Conservation (phyloP, 2,888 invertebrate species). For the Julus scandinavius region DNA sequence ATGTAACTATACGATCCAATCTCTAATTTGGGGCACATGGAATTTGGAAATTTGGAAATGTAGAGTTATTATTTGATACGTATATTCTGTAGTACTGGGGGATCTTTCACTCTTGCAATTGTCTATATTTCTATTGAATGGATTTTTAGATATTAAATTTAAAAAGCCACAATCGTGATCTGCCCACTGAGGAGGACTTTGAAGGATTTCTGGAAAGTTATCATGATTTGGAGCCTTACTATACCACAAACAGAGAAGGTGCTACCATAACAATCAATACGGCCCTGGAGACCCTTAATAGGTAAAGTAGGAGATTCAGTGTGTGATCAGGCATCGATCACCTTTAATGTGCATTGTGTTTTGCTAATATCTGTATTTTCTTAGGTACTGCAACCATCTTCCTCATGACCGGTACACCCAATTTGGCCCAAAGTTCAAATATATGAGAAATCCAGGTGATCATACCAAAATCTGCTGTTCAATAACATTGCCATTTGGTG, state of each 20-base stretch:
- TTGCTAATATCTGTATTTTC: not conserved
- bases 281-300: not conserved
- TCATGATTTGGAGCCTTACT: slow-evolving; percentile 7
- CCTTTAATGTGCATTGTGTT: not conserved
- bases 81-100: no score
- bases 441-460: not conserved
- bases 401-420: not conserved
- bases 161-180: slow-evolving; percentile 6
- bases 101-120: no score
- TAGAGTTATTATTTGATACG: no score
- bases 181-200: not conserved
- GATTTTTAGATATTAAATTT: not conserved
- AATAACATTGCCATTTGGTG: not conserved
- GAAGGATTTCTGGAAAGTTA: not conserved
- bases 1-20: no score
- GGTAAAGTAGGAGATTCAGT: not conserved
- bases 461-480: not conserved
- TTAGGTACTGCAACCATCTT: slow-evolving; percentile 9
- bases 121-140: no score
- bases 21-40: no score
- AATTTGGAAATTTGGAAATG: no score
- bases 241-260: slow-evolving; percentile 37
- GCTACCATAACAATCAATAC: not conserved
- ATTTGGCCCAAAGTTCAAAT: not conserved
- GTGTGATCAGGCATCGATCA: not conserved